Evolutionary conservation across 92 coral and sea anemone genomes (phyloP), one percentile per base, ranked within the genome.

Genomic region (Montipora capitata): DNA sequence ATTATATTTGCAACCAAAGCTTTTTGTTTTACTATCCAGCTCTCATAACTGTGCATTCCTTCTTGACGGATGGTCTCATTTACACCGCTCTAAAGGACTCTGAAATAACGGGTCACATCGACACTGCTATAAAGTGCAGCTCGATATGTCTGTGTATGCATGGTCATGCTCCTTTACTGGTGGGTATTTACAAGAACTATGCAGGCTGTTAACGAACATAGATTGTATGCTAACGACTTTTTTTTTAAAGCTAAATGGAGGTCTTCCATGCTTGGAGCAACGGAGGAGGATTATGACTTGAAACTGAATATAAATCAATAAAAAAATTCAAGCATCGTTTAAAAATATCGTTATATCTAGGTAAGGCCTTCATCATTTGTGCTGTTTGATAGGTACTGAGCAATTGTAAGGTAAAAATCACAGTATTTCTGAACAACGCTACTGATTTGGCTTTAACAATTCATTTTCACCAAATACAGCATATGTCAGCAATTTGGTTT

Each of bases 81-180:
- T 48, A 48, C 52, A 5, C 52, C 10, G 52, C 52, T 5, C 63
- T 57, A 57, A 57, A 15, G 75, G 44, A 48, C 52, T 48, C 52
- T 1, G 52, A 48, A 70, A 40, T 40, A 70, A 40, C 49, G 75
- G 49, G 75, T 40, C 75, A 70, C 75, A 40, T 70, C 49, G 52
- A 70, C 75, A 70, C 49, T 70, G 52, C 75, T 70, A 70, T 40
- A 70, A 70, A 70, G 56, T 72, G 77, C 59, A 72, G 57, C 58
- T 43, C 58, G 0, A 27, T 45, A 43, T 41, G n/a, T 6, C 12
- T 58, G 15, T 1, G 64, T 58, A 14, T 58, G 10, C 64, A 58
- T 58, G 64, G 64, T 58, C 64, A 58, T 58, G 12, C 16, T 58
- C 64, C 64, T 58, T 58, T 58, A 58, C 64, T 58, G 64, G 64